phyloP scores from a whole-genome alignment of 2,797 vertebrate species.

The Acanthurus lineatus region DNA sequence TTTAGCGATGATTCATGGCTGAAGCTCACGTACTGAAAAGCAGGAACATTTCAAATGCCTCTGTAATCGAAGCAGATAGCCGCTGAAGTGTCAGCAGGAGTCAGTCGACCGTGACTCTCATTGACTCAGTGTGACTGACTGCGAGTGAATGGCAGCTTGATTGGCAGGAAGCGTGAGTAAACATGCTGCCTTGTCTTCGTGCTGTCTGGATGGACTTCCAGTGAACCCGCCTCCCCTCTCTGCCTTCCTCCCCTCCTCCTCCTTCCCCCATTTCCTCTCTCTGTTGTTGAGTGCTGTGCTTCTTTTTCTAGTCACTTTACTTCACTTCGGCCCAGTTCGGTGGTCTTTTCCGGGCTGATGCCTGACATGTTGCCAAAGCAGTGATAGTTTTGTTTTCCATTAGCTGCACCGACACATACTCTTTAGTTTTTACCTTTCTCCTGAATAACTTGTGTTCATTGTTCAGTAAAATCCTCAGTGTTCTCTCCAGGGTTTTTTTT shows the following conservation, averaged over 20 bases:
- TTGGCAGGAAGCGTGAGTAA: conserved; percentile 58
- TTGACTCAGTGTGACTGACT: conserved; percentile 21
- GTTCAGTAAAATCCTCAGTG: conserved; percentile 2
- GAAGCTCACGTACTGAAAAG: conserved; percentile 12
- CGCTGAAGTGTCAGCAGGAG: conserved; percentile 36
- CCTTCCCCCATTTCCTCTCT: conserved; percentile 56
- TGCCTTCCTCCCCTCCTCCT: conserved; percentile 23
- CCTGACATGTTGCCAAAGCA: conserved; percentile 4
- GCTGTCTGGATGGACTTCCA: conserved; percentile 49
- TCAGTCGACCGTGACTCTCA: conserved; percentile 31
- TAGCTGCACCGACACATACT: background rate
- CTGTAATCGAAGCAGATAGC: conserved; percentile 67
- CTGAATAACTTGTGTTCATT: background rate
- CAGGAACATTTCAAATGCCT: conserved; percentile 63
- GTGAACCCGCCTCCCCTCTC: conserved; percentile 40
- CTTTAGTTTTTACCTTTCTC: background rate
- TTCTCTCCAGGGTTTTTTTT: conserved; percentile 17
- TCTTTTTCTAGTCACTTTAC: background rate
- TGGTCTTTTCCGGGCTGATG: background rate
- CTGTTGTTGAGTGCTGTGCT: conserved; percentile 33
- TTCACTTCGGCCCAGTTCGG: conserved; percentile 7
- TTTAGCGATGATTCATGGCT: conserved; percentile 67
- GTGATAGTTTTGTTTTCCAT: background rate
- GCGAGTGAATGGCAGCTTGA: conserved; percentile 48
- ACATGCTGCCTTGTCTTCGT: conserved; percentile 34